Evolutionary conservation across 2,888 invertebrate species (phyloP), one percentile per base, ranked within the genome.

Genomic region (Listrodromus nycthemerus): DNA sequence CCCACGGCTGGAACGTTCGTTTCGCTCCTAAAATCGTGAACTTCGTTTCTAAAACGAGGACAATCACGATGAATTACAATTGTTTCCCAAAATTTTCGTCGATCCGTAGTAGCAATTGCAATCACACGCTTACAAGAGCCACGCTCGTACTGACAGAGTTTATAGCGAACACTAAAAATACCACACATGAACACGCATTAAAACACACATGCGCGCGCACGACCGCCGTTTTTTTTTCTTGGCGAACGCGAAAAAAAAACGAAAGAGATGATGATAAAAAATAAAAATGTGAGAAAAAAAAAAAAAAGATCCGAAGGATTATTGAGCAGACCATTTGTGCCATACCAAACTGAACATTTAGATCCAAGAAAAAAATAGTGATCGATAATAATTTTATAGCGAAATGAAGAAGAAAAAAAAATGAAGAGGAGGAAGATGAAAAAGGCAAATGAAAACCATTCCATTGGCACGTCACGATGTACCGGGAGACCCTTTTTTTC

Each of bases 321-420:
- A 88, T 87, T 86, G 87, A 87, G 88, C 86, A 91, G 88, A 91
- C 91, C 90, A 87, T 89, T 91, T 88, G 91, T 91, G 91, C 90
- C 90, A 90, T 90, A 90, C 87, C 85, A 89, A 87, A 82, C 80
- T 80, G 82, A 86, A 85, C 74, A 80, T 74, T 80, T 85, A 86
- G 81, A 83, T 81, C 82, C 75, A 81, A 75, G 78, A 77, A 83
- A 78, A 78, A 48, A 75, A 75, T 73, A 78, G 50, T 65, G 61
- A 73, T 66, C 52, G 78, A 75, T 67, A 71, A 79, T 79, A 71
- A 77, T 63, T 55, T 75, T 75, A 78, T 50, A 74, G 66, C 69
- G 65, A 66, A 41, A 55, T 65, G 71, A 71, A 74, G 50, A 66
- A 58, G 19, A 70, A 30, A 19, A 61, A 61, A 10, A 65, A 71